phyloP scores from a whole-genome alignment of 2,113 vertebrate species.

The Chiloscyllium plagiosum region DNA sequence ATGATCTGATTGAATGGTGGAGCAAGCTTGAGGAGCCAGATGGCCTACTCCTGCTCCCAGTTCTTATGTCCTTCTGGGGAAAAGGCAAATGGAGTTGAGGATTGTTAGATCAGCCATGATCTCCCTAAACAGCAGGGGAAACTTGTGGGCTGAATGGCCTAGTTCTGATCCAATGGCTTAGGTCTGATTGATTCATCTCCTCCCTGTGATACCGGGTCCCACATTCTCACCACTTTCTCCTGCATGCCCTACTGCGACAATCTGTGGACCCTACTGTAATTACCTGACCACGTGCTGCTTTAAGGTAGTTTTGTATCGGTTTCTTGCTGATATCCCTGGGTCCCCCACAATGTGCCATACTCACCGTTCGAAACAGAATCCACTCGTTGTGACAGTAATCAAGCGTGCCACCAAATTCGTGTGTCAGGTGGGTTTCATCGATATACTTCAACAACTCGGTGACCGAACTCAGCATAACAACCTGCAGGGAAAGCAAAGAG shows the following conservation, averaged over 20 bases:
- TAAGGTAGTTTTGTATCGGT: background rate
- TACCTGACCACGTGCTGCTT: background rate
- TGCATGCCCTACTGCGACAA: background rate
- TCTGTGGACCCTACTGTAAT: background rate
- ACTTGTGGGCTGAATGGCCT: background rate
- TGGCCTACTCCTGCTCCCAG: too few species aligned
- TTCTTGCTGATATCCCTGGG: background rate
- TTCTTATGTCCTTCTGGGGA: too few species aligned
- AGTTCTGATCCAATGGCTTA: background rate
- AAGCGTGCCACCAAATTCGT: slow-evolving; percentile 89
- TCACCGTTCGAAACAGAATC: slow-evolving; percentile 89
- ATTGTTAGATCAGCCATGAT: too few species aligned
- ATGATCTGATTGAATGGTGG: too few species aligned
- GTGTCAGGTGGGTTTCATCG: slow-evolving; percentile 85
- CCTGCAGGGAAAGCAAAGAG: slow-evolving; percentile 53
- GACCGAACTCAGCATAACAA: slow-evolving; percentile 96
- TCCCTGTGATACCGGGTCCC: background rate
- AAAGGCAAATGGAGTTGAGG: too few species aligned
- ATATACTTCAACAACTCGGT: slow-evolving; percentile 88
- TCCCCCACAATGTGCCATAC: background rate
- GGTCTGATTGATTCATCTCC: background rate
- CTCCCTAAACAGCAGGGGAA: too few species aligned
- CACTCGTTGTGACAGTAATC: slow-evolving; percentile 93
- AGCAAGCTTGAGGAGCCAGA: too few species aligned
- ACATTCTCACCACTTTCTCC: background rate